Percentiles rank a stretch among this genome's conserved stretches.
These are phyloP conservation scores for Teinopalpus imperialis DNA, from an alignment of 2,888 invertebrate genomes.

Conservation along the genomic window DNA sequence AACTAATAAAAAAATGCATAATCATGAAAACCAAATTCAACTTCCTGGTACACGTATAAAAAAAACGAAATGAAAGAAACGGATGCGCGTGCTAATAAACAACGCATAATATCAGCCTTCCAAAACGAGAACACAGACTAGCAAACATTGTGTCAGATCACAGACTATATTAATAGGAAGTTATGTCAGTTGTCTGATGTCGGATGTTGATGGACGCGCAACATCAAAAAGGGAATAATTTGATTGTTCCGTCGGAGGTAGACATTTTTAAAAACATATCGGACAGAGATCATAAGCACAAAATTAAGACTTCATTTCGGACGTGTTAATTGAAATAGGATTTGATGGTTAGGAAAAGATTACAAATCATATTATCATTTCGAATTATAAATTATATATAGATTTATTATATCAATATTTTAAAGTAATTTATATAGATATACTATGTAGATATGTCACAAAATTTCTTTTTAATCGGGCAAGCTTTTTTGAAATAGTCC, in stretches of 20 bases:
- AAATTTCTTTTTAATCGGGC: too few species aligned
- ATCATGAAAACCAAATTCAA: conserved; percentile 1
- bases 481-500: too few species aligned
- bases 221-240: conserved; percentile 19
- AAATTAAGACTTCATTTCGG: too few species aligned
- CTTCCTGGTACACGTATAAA: conserved; percentile 6
- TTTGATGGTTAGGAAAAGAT: too few species aligned
- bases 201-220: conserved; percentile 7
- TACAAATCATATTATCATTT: too few species aligned
- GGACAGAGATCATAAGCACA: neutral
- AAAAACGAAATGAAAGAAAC: conserved; percentile 12
- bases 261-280: neutral
- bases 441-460: too few species aligned
- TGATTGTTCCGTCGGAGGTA: neutral
- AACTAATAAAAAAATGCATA: conserved; percentile 40
- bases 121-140: conserved; percentile 3
- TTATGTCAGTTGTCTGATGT: conserved; percentile 13
- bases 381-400: too few species aligned
- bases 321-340: too few species aligned
- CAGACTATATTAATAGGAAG: conserved; percentile 19
- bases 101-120: neutral
- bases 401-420: too few species aligned
- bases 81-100: conserved; percentile 16
- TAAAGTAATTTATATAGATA: too few species aligned
- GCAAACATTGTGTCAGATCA: conserved; percentile 15